A percentile compares a stretch with the other conserved stretches of the same genome.
Conservation (phyloP, 2,113 vertebrate genomes). For the Chloropsis cyanopogon region DNA sequence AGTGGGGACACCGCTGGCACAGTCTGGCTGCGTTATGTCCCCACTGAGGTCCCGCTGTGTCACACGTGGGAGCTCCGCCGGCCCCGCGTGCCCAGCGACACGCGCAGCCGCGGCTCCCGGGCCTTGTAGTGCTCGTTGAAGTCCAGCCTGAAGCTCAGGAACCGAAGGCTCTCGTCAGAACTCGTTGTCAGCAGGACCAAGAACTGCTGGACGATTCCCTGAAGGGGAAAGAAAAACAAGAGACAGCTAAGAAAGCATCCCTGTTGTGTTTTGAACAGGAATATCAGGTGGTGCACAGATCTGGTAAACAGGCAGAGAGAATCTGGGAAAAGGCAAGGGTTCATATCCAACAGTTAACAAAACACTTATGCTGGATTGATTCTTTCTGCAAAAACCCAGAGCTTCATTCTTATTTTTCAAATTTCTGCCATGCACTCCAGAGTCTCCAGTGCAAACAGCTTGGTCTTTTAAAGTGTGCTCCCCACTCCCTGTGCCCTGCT, state of each 20-base stretch:
- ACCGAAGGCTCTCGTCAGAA: slow-evolving; percentile 88
- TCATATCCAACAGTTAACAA: not conserved
- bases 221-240: not conserved
- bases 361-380: not conserved
- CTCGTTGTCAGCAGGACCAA: slow-evolving; percentile 89
- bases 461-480: accelerated
- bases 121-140: slow-evolving; percentile 95
- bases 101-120: slow-evolving; percentile 84
- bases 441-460: not conserved
- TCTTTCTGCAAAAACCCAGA: not conserved
- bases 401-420: not conserved
- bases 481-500: not conserved
- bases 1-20: accelerated
- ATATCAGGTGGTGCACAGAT: not conserved
- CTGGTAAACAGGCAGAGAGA: not conserved
- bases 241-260: not conserved
- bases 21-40: not conserved
- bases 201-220: slow-evolving; percentile 97
- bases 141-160: slow-evolving; percentile 95
- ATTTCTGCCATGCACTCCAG: accelerated
- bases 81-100: slow-evolving; percentile 78
- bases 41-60: not conserved
- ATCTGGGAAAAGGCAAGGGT: not conserved
- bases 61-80: not conserved
- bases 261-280: not conserved